These are phyloP conservation scores for Drosophila nigromelanica DNA, from an alignment of 1,140 invertebrate genomes.

Conservation along the genomic window DNA sequence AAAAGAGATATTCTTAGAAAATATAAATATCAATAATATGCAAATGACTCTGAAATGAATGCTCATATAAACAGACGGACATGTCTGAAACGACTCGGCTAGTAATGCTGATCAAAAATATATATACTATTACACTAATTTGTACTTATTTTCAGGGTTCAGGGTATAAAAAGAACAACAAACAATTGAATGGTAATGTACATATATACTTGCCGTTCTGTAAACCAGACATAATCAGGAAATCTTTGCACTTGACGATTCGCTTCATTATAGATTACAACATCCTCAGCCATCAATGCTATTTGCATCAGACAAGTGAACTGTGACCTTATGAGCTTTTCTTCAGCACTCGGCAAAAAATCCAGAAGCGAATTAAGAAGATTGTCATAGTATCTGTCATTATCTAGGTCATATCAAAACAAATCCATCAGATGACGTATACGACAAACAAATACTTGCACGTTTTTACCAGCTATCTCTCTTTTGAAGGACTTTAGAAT, in stretches of 20 bases:
- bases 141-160: no score
- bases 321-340: slow-evolving; percentile 63
- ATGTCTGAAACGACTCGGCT: neutral
- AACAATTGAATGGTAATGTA: no score
- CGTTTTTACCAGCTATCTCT: slow-evolving; percentile 82
- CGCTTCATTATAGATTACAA: slow-evolving; percentile 82
- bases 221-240: slow-evolving; percentile 66
- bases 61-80: no score
- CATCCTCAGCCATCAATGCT: slow-evolving; percentile 82
- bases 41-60: no score
- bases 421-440: slow-evolving; percentile 4
- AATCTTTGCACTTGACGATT: slow-evolving; percentile 73
- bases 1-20: no score
- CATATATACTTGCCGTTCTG: slow-evolving; percentile 57
- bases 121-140: neutral
- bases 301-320: slow-evolving; percentile 84
- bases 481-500: slow-evolving; percentile 86
- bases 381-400: slow-evolving; percentile 52
- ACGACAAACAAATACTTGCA: neutral
- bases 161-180: neutral
- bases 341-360: slow-evolving; percentile 84
- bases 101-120: no score
- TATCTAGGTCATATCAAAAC: slow-evolving; percentile 32
- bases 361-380: slow-evolving; percentile 83
- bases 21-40: no score